phyloP scores from a whole-genome alignment of 1,140 invertebrate genomes.

The Oryctes rhinoceros region DNA sequence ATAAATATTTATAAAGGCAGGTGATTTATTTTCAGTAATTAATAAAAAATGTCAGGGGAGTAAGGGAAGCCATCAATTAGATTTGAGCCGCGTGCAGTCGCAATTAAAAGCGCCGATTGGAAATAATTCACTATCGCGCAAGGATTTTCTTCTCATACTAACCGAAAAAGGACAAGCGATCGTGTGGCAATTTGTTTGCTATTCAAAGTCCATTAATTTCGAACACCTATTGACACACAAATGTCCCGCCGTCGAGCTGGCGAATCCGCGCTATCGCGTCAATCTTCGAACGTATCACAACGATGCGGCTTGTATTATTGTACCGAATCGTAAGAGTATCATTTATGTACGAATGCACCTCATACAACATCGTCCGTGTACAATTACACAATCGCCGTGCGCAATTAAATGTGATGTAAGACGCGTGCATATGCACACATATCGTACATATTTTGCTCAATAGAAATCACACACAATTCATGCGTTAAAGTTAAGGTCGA shows the following conservation, averaged over 20 bases:
- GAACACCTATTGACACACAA: conserved; percentile 10
- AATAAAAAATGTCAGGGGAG: neutral
- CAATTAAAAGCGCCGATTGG: neutral
- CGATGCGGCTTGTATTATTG: neutral
- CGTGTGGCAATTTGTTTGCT: neutral
- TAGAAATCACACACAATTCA: conserved; percentile 32
- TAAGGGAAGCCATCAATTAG: conserved; percentile 6
- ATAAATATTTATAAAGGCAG: neutral
- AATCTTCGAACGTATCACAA: neutral
- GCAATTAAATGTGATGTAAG: conserved; percentile 26
- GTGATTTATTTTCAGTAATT: neutral
- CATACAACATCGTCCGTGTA: neutral
- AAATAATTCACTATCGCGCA: neutral
- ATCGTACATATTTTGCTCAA: conserved; percentile 5
- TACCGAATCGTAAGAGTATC: conserved; percentile 15
- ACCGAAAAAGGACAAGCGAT: conserved; percentile 1
- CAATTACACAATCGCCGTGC: neutral
- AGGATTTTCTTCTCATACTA: conserved; percentile 10
- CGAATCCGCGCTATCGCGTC: neutral
- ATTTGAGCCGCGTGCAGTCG: neutral
- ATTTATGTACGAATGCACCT: conserved; percentile 11
- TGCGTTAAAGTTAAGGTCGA: conserved; percentile 31
- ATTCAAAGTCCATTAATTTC: conserved; percentile 22
- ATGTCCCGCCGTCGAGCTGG: neutral
- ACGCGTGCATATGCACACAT: conserved; percentile 8